phyloP scores from a whole-genome alignment of 2,888 invertebrate species.

The Balanococcus diminutus region DNA sequence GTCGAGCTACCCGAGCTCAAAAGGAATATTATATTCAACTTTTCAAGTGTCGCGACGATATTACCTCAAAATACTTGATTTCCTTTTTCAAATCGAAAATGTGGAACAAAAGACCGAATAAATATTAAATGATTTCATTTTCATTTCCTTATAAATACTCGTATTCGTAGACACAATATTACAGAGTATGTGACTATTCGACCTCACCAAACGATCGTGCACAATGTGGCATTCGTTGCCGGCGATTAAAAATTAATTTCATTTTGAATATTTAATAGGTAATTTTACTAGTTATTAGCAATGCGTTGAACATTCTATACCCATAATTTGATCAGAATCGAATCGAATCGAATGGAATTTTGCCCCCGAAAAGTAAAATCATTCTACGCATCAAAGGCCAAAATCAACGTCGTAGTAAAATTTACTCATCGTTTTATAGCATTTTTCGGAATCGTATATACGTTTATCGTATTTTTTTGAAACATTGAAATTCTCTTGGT shows the following conservation, averaged over 20 bases:
- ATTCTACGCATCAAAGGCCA: background rate
- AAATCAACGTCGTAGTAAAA: background rate
- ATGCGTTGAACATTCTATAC: background rate
- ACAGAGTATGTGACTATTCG: background rate
- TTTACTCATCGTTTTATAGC: background rate
- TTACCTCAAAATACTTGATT: background rate
- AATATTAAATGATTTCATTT: conserved; percentile 1
- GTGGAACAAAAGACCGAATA: background rate
- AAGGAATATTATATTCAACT: background rate
- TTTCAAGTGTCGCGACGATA: background rate
- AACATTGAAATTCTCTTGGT: background rate
- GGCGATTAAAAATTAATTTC: background rate
- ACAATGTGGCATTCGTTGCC: background rate
- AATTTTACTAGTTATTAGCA: too few relatives aligned
- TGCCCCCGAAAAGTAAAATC: too few relatives aligned
- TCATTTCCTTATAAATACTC: background rate
- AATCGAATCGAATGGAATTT: too few relatives aligned
- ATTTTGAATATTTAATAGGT: background rate
- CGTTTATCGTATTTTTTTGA: background rate
- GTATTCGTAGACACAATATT: too few relatives aligned
- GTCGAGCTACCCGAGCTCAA: background rate
- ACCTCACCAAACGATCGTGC: background rate
- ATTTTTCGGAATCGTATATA: background rate
- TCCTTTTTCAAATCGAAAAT: background rate
- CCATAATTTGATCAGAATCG: too few relatives aligned